Base-by-base conservation (phyloP, 2,888 invertebrate genomes). In the Opisthograptis luteolata region DNA sequence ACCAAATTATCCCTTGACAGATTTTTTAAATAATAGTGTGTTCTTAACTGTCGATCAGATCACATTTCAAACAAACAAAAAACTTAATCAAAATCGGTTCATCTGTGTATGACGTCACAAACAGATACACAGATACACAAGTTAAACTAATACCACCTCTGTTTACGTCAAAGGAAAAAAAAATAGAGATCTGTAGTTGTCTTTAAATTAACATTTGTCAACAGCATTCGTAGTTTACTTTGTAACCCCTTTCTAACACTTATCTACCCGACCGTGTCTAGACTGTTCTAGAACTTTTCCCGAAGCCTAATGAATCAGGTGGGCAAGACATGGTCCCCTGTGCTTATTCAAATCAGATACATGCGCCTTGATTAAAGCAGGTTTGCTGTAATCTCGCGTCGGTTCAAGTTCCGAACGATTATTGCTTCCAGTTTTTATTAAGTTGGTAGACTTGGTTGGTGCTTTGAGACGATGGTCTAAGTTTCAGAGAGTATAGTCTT, bases 281-380 rank as follows among this genome's bases (percentile, higher is more conserved):
- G 50, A 31, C 39, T 41, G 14, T 30, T 52, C 52, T 40, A 48
- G 44, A 53, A 55, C 27, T 51, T 50, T 47, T 50, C 45, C 41
- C 32, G 22, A 24, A 15, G 53, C 58, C 58, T 60, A 60, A 60
- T 60, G 60, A 60, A 60, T 58, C 55, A 60, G 53, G 45, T 55
- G 47, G 32, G 39, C 32, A 20, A 43, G 47, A 39, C 45, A 37
- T 37, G 20, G 28, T 32, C 48, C 47, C 50, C 40, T 46, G 51
- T 50, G 50, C 49, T 48, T 62, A 62, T 62, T 62, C 57, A 62
- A 62, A 62, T 62, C 55, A 58, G 55, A 37, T 54, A 62, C 62
- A 62, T 55, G 57, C 39, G 20, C 31, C 49, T 46, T 60, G 59
- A 62, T 62, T 55, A 59, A 42, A 42, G 25, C 46, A 10, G 32